Evolutionary conservation across 23 tunicate species (phyloP), one percentile per base, ranked within the genome.

Genomic region (Styela plicata): DNA sequence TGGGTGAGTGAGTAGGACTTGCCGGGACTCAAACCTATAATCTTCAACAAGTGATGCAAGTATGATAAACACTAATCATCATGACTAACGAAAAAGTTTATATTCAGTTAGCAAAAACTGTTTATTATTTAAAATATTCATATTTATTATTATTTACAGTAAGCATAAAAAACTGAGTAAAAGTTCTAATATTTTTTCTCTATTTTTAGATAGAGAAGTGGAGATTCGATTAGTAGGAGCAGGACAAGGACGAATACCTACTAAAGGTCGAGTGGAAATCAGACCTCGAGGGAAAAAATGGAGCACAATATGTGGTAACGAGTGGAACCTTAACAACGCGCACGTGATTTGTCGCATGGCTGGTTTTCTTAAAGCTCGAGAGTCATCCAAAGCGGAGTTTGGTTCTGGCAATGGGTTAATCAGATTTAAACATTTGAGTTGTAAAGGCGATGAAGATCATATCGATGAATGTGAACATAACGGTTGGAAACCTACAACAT

Each of bases 221-320:
- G 77, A 71, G 3, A 71, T 29, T 2, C 77, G 77, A 71, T 30
- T 71, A 17, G 35, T 21, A 19, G 77, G 77, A 26, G 32, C 77
- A 3, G 35, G 35, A 26, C 77, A 71, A 29, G 24, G 36, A 21
- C 77, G 77, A 22, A 71, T 71, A 19, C 36, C 36, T 3, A 71
- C 77, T 3, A 71, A 71, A 32, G 95, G 95, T 23, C 73, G 88
- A 5, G 86, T 90, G 36, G 86, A 81, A 71, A 74, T 85, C 33
- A 33, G 77, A 21, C 62, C 83, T 33, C 68, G 37, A 25, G 70
- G 65, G 65, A 74, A 73, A 13, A 65, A 34, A 29, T 84, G 88
- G 88, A 79, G 88, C n/a, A 84, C 88, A 1, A 74, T 84, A 24
- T 84, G 88, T 63, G 88, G 79, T 74, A 70, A 84, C 26, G 20